Evolutionary conservation across 2,888 invertebrate species (phyloP).

Genomic region (Rotaria macrura): DNA sequence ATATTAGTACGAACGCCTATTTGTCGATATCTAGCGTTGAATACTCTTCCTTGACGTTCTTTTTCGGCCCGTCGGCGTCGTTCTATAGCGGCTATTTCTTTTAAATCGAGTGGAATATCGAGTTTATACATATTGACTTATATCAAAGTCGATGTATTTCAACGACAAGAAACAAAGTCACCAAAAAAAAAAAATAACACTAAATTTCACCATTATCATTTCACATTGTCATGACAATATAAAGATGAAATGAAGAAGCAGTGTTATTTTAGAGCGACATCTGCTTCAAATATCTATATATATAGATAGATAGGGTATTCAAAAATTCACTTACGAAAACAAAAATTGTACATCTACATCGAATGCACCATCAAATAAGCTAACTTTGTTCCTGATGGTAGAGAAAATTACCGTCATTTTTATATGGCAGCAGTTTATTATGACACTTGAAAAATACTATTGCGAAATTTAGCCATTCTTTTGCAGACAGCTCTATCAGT

Average conservation of each 20-base stretch:
- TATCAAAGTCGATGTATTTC: not conserved
- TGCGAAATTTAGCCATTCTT: too few relatives aligned
- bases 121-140: constrained; percentile 55
- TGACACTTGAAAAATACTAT: too few relatives aligned
- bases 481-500: too few relatives aligned
- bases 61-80: constrained; percentile 66
- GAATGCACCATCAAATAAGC: too few relatives aligned
- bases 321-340: too few relatives aligned
- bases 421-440: too few relatives aligned
- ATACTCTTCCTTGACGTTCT: constrained; percentile 66
- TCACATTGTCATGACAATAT: not conserved
- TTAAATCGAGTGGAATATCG: constrained; percentile 64
- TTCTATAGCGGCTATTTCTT: constrained; percentile 71
- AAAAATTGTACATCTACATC: too few relatives aligned
- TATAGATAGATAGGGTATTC: too few relatives aligned
- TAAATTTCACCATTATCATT: not conserved
- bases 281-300: too few relatives aligned
- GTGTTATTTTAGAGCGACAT: not conserved
- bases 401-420: too few relatives aligned
- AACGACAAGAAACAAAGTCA: not conserved
- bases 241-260: not conserved
- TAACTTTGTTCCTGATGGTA: too few relatives aligned
- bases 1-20: constrained; percentile 59
- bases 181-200: not conserved
- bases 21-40: constrained; percentile 67